A percentile compares a stretch with the other conserved stretches of the same genome.
Evolutionary conservation across 2,888 invertebrate species (phyloP).

Genomic region (Palloptera scutellata): DNA sequence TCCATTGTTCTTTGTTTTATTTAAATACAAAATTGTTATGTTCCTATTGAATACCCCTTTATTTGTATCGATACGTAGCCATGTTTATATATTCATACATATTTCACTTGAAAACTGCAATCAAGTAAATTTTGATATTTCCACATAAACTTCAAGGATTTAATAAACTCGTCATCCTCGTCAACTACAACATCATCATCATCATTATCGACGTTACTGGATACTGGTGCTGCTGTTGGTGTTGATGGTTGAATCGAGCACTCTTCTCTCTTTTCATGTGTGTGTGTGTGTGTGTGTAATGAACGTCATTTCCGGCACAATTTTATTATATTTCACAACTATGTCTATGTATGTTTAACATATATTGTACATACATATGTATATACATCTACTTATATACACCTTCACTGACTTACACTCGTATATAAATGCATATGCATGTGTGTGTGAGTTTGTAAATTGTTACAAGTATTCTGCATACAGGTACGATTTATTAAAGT

Average conservation of each 20-base stretch:
- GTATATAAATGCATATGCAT: not conserved
- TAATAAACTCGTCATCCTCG: conserved; percentile 44
- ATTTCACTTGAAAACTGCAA: conserved; percentile 59
- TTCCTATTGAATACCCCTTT: too few relatives aligned
- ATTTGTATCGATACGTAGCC: too few relatives aligned
- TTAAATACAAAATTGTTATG: too few relatives aligned
- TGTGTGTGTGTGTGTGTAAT: conserved; percentile 25
- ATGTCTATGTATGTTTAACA: too few relatives aligned
- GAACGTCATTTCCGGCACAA: conserved; percentile 55
- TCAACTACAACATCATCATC: too few relatives aligned
- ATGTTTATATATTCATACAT: not conserved
- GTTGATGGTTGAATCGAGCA: not conserved
- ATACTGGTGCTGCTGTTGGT: too few relatives aligned
- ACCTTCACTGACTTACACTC: conserved; percentile 4
- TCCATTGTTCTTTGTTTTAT: too few relatives aligned
- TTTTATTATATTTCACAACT: conserved; percentile 53
- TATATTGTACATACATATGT: not conserved
- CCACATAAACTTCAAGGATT: conserved; percentile 56
- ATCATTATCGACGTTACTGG: too few relatives aligned
- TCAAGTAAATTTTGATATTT: conserved; percentile 58
- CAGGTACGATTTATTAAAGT: not conserved
- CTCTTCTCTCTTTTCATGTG: conserved; percentile 29
- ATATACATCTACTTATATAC: not conserved
- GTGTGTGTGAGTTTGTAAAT: conserved; percentile 5
- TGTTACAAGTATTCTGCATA: not conserved